phyloP scores from a whole-genome alignment of 1,140 invertebrate genomes.

The Tetraneura akinire region DNA sequence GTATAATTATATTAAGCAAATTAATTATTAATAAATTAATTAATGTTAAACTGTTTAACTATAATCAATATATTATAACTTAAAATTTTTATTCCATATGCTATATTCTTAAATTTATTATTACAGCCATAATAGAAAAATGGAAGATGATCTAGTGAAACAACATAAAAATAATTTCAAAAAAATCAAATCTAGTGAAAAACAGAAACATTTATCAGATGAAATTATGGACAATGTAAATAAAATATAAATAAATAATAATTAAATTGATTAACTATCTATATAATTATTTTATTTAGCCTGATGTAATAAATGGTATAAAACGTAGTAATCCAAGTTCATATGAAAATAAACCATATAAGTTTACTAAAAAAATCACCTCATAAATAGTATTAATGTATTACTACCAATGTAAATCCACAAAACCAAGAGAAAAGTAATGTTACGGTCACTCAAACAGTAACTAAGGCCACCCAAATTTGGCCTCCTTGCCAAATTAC shows the following conservation, averaged over 20 bases:
- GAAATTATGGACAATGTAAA: constrained; percentile 54
- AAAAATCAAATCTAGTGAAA: constrained; percentile 61
- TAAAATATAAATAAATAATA: neutral
- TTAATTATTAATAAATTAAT: too few species aligned
- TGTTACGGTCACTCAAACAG: neutral
- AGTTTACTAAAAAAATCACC: constrained; percentile 54
- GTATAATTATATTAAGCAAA: too few species aligned
- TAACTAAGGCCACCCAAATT: constrained; percentile 24
- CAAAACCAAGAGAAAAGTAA: constrained; percentile 55
- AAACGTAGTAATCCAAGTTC: constrained; percentile 64
- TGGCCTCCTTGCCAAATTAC: constrained; percentile 16
- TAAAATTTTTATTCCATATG: neutral
- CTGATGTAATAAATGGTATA: constrained; percentile 59
- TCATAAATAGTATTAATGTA: neutral
- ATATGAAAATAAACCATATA: constrained; percentile 59
- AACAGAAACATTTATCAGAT: constrained; percentile 59
- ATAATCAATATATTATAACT: too few species aligned
- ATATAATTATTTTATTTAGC: constrained; percentile 10
- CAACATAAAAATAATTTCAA: constrained; percentile 68
- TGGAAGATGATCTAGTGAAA: constrained; percentile 76
- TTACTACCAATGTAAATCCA: neutral
- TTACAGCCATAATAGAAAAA: constrained; percentile 72
- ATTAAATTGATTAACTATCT: neutral
- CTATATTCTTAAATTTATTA: too few species aligned
- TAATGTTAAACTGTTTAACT: too few species aligned